Base-by-base conservation (phyloP, 2,888 invertebrate genomes). In the Diarsia dahlii region DNA sequence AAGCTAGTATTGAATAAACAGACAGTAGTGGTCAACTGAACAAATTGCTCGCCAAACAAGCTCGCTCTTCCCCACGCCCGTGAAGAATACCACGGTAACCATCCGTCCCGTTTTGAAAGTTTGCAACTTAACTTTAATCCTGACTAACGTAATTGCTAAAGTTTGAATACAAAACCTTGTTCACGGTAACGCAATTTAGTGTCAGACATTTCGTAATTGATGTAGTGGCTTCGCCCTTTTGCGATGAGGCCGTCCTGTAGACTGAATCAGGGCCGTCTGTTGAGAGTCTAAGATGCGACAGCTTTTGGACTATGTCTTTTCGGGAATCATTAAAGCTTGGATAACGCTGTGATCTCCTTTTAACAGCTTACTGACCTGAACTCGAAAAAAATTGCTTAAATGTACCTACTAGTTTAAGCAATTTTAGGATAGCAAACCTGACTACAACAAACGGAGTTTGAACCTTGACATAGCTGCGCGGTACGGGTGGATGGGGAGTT, bases 61-160 rank as follows among this genome's bases (percentile, higher is more conserved):
- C 60, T 85, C 68, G 50, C 62, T 6, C 28, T 15, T 65, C 56
- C 48, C 6, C 15, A 34, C 48, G 28, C 2, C 89, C 66, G 81
- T 90, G 76, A 85, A 88, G 88, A 84, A 78, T 80, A 52, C 60
- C 72, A 82, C 89, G 89, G 92, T 89, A 92, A 90, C 94, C 92
- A 94, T 95, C 91, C 91, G 91, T 95, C 92, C 93, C 92, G 92
- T 94, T 95, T 95, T 94, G 94, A 93, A 95, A 95, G 92, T 95
- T 95, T 86, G 89, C 89, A 91, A 90, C 92, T 91, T 90, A 93
- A 95, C 95, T 95, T 95, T 94, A 95, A 95, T 95, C 95, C 95
- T 92, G 94, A 93, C 94, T 94, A 94, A 94, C 94, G 95, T 95
- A 95, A 95, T 95, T 95, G 95, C 95, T 89, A 93, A 95, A 95